Conservation (phyloP, 2,113 vertebrate genomes). For the Heterochromis multidens region DNA sequence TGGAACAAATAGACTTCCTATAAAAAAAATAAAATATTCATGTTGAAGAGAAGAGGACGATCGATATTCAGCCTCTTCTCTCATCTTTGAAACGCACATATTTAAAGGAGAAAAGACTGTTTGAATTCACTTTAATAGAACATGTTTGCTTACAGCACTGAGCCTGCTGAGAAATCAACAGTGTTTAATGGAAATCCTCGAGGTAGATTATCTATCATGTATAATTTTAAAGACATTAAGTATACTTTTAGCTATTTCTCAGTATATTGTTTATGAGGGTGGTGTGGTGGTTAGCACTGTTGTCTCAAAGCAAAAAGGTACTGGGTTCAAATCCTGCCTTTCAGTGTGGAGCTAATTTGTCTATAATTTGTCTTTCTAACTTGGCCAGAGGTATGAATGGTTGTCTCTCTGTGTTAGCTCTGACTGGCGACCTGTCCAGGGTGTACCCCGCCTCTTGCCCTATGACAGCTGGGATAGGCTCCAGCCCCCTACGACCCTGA, state of each 20-base stretch:
- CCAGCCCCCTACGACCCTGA: background rate
- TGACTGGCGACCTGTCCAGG: background rate
- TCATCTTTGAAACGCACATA: background rate
- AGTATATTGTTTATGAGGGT: background rate
- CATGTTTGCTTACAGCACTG: background rate
- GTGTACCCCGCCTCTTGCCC: background rate
- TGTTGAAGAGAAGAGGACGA: background rate
- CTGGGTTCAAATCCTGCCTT: too few relatives aligned
- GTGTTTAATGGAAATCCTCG: background rate
- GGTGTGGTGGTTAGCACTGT: too few relatives aligned
- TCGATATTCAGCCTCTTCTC: background rate
- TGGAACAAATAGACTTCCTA: background rate
- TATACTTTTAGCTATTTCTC: background rate
- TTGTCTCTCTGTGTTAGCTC: background rate
- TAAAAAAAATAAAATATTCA: conserved; percentile 11
- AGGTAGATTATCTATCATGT: background rate
- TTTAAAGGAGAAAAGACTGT: background rate
- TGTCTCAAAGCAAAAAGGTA: too few relatives aligned
- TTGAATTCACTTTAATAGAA: background rate
- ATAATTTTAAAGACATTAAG: background rate
- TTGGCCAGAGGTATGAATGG: too few relatives aligned
- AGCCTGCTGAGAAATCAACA: background rate
- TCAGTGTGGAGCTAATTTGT: too few relatives aligned
- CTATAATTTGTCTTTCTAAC: too few relatives aligned
- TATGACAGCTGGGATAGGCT: background rate